Base-by-base conservation (phyloP, 2,113 vertebrate genomes). In the Sylvia atricapilla region DNA sequence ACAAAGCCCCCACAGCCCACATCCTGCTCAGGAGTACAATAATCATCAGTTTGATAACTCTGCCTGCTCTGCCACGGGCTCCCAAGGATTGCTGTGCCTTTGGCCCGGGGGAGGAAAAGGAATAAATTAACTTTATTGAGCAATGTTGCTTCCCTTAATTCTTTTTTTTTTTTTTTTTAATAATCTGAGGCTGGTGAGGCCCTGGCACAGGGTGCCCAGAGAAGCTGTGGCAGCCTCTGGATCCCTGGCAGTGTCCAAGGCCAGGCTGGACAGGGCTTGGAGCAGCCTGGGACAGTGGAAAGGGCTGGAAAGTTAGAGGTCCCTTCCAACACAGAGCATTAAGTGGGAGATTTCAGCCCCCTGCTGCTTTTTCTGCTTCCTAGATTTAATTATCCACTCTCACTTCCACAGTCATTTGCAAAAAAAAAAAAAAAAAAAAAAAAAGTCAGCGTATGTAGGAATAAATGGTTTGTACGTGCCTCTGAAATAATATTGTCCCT, bases 401-500 rank as follows among this genome's bases (percentile, higher is more conserved):
- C 25, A 30, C 21, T 78, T 76, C 58, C 66, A 63, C 47, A 44
- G 41, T 62, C 28, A 21, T 69, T 66, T 2, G 17, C 30, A 49
- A 78, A 52, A 55, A 49, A 78, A 43, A 44, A 66, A 11, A 4
- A 49, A 78, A 52, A 55, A 49, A 78, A 43, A 44, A 66, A 11
- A 4, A 6, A 43, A 11, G 39, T n/a, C 88, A 63, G 73, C 94
- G 17, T 53, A 35, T 21, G 22, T 69, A 18, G 72, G 73, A 78
- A 67, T 72, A 55, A 91, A 63, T 59, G 89, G 81, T 28, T 77
- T 63, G 39, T 22, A 28, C 3, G 15, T 87, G 56, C 44, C 39
- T 87, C 78, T 64, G 67, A 13, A 76, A 93, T 93, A 64, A 89
- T 56, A 53, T 6, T 93, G 58, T 72, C 58, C 44, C 47, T 41